These are phyloP conservation scores for Neoitamus cyanurus DNA, from an alignment of 2,888 invertebrate genomes.

Conservation along the genomic window DNA sequence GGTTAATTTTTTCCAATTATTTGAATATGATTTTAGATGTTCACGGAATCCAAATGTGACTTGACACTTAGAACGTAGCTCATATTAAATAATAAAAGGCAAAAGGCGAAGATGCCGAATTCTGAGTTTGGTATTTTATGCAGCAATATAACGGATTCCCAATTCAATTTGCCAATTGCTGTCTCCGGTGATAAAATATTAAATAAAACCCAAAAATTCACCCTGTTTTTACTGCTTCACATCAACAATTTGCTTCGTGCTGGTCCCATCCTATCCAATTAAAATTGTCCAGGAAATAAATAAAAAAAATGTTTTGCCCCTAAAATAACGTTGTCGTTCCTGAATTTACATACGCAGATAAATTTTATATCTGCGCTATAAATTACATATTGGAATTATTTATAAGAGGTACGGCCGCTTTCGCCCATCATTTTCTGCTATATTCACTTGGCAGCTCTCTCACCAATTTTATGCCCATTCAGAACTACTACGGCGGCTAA, in stretches of 20 bases:
- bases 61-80: no score
- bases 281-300: not conserved
- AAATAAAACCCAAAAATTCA: not conserved
- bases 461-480: not conserved
- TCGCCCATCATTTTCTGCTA: not conserved
- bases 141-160: not conserved
- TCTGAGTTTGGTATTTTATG: not conserved
- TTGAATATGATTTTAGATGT: no score
- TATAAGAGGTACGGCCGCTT: not conserved
- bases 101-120: not conserved
- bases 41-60: no score
- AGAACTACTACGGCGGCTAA: not conserved
- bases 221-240: not conserved
- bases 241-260: not conserved
- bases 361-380: constrained; percentile 17
- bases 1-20: no score
- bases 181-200: not conserved
- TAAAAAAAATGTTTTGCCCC: not conserved
- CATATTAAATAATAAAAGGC: no score
- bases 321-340: constrained; percentile 7
- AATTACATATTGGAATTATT: constrained; percentile 10
- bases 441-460: not conserved
- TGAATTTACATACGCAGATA: constrained; percentile 7
- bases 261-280: not conserved
- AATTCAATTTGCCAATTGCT: constrained; percentile 12